Evolutionary conservation across 2,797 vertebrate species (phyloP), one percentile per base, ranked within the genome.

Genomic region (Sebastes flavidus): DNA sequence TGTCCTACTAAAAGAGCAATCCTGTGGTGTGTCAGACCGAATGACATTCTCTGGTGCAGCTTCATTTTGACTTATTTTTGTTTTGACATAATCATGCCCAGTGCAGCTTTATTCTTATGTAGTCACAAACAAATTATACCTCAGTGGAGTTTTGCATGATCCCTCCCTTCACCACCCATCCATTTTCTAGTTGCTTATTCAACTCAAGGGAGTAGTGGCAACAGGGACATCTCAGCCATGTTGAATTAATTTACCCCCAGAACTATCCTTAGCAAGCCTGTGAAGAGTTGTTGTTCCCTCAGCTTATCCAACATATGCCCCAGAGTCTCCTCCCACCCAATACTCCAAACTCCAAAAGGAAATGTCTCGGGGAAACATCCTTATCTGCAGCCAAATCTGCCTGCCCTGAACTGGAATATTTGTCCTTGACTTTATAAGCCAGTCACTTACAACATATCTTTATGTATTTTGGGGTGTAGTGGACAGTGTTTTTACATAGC

Each of bases 111-210:
- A 46, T n/a, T 16, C 32, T 52, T 30, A 9, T 22, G n/a, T 14
- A 54, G 6, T 24, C 54, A 32, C 27, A 3, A 12, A 77, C 16
- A 55, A 27, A 62, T 34, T 62, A 32, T 13, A 67, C n/a, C 36
- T 75, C 29, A 13, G 11, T 20, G 24, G 63, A 12, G 22, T 34
- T 70, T 61, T 72, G 63, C n/a, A 13, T 29, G 13, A 76, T 60
- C 59, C 55, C 24, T 56, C 30, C 29, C 24, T 12, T 67, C 20
- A 49, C 32, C 10, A 22, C 6, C 30, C 25, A 58, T 76, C 13
- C 8, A 38, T 72, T 67, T 56, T 68, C 18, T n/a, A 49, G 72
- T 52, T 71, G 32, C 54, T 61, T 65, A 77, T 55, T 72, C n/a
- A 32, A 42, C 25, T 42, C n/a, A 54, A 49, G 8, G 65, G 52